phyloP scores from a whole-genome alignment of 2,888 invertebrate genomes.

The Mythimna impura region DNA sequence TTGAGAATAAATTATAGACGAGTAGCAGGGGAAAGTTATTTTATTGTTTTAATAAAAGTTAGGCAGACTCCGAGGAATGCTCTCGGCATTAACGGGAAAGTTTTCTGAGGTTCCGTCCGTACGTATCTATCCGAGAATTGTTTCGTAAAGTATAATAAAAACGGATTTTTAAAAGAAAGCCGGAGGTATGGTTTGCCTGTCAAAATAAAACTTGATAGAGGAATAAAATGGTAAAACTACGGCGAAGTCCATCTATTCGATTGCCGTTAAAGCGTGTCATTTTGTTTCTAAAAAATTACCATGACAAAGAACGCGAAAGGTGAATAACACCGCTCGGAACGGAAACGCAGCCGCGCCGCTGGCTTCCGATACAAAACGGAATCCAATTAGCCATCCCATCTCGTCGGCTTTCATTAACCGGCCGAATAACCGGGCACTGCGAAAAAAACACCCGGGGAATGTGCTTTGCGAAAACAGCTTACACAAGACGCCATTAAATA shows the following conservation, averaged over 20 bases:
- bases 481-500: conserved; percentile 79
- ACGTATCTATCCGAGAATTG: conserved; percentile 69
- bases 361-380: conserved; percentile 84
- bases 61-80: conserved; percentile 62
- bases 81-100: conserved; percentile 60
- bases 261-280: conserved; percentile 50
- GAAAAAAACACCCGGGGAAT: conserved; percentile 74
- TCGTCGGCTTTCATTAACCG: conserved; percentile 82
- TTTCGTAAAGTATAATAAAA: conserved; percentile 62
- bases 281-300: conserved; percentile 68
- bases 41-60: conserved; percentile 78
- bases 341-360: conserved; percentile 75
- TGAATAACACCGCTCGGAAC: conserved; percentile 75
- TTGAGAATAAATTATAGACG: conserved; percentile 71
- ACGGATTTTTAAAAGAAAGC: conserved; percentile 53
- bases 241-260: conserved; percentile 38
- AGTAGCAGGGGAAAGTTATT: conserved; percentile 67
- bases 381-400: conserved; percentile 87
- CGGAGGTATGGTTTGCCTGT: conserved; percentile 21
- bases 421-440: conserved; percentile 78
- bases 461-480: conserved; percentile 74
- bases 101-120: conserved; percentile 66
- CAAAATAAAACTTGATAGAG: conserved; percentile 37
- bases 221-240: conserved; percentile 46
- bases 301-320: conserved; percentile 75